A percentile compares a stretch with the other conserved stretches of the same genome.
Conservation (phyloP, 1,140 invertebrate genomes). For the Caenorhabditis brenneri region DNA sequence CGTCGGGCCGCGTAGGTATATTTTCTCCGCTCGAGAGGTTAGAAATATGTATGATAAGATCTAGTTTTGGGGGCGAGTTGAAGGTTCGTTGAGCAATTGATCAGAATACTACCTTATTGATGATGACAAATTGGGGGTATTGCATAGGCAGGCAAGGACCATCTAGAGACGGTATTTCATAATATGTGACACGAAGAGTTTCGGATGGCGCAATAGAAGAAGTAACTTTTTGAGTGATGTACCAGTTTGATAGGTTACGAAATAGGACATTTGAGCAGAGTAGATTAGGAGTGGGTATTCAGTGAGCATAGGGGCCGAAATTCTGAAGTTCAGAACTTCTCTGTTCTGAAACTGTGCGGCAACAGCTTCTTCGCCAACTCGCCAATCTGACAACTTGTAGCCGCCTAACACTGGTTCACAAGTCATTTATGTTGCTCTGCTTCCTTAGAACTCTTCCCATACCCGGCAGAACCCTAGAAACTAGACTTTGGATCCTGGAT, state of each 20-base stretch:
- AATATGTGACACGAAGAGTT: slow-evolving; percentile 2
- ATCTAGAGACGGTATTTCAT: neutral
- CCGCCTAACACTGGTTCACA: too few species aligned
- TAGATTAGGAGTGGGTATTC: neutral
- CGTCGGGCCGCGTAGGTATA: slow-evolving; percentile 6
- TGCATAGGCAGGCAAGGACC: neutral
- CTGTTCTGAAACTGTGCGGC: too few species aligned
- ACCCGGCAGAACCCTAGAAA: too few species aligned
- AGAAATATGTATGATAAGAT: neutral
- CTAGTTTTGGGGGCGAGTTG: neutral
- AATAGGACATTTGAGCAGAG: neutral
- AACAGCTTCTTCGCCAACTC: too few species aligned
- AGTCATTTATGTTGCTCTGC: too few species aligned
- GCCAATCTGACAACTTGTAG: too few species aligned
- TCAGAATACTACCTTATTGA: slow-evolving; percentile 25
- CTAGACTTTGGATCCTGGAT: too few species aligned
- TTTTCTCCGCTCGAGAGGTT: neutral
- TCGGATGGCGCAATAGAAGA: neutral
- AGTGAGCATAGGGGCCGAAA: too few species aligned
- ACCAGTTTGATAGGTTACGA: neutral
- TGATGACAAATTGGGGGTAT: slow-evolving; percentile 25
- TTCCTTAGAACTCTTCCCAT: too few species aligned
- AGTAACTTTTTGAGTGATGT: neutral
- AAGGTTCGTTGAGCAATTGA: slow-evolving; percentile 32
- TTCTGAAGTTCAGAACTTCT: too few species aligned